A percentile compares a stretch with the other conserved stretches of the same genome.
Evolutionary conservation across 2,113 vertebrate genomes (phyloP).

Genomic region (Progne subis): DNA sequence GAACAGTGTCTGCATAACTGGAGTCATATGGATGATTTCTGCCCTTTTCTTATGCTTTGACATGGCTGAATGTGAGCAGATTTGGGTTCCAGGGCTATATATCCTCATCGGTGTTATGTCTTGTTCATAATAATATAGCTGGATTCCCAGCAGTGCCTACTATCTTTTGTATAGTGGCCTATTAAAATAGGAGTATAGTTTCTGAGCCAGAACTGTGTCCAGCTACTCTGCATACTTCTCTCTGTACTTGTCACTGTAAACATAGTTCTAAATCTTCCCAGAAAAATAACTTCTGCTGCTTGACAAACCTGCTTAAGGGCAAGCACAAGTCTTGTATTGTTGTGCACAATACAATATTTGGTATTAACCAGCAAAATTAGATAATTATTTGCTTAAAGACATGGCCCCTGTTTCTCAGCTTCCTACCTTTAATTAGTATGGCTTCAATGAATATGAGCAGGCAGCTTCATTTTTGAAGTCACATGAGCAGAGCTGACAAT

Average conservation of each 20-base stretch:
- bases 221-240: background rate
- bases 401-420: background rate
- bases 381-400: background rate
- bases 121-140: background rate
- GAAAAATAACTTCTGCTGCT: background rate
- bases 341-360: background rate
- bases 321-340: background rate
- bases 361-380: background rate
- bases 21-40: background rate
- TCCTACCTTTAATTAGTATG: background rate
- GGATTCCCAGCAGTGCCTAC: background rate
- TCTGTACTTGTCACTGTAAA: background rate
- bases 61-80: rapidly evolving
- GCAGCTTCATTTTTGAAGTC: background rate
- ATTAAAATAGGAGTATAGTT: background rate
- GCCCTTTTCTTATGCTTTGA: background rate
- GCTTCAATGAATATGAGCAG: background rate
- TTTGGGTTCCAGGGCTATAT: background rate
- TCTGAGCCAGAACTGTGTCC: background rate
- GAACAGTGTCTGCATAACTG: background rate
- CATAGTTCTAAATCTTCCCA: background rate
- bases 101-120: background rate
- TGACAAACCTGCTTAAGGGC: background rate
- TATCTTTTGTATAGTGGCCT: background rate
- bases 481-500: background rate